Evolutionary conservation across 1,140 invertebrate species (phyloP), one percentile per base, ranked within the genome.

Genomic region (Rhagoletis pomonella): DNA sequence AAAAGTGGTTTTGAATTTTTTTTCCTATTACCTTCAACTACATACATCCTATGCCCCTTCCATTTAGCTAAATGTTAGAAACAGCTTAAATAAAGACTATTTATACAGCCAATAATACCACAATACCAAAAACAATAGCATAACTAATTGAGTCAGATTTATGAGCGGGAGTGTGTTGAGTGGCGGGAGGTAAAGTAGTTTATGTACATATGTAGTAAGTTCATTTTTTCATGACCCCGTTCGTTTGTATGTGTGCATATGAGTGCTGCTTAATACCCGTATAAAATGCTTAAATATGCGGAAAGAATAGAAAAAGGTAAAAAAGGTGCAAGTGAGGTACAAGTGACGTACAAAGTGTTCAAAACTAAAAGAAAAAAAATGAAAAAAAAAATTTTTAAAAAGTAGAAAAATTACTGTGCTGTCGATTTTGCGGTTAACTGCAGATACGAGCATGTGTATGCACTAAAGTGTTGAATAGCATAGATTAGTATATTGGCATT

Each of bases 61-160:
- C n/a, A n/a, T n/a, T n/a, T n/a, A n/a, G n/a, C n/a, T n/a, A n/a
- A n/a, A n/a, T n/a, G n/a, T n/a, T n/a, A n/a, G n/a, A n/a, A n/a
- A n/a, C n/a, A n/a, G n/a, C n/a, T n/a, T n/a, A n/a, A n/a, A n/a
- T n/a, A n/a, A n/a, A n/a, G n/a, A n/a, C n/a, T n/a, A n/a, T n/a
- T n/a, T n/a, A n/a, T n/a, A n/a, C n/a, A n/a, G n/a, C n/a, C n/a
- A n/a, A n/a, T n/a, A n/a, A 17, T 42, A 12, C 42, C 10, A 6
- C 42, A 39, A 73, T 73, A 44, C n/a, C 42, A 42, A 73, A 73
- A 6, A 73, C 67, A 47, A 47, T 73, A 39, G 67, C 17, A 14
- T 73, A 73, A 73, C 67, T 73, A 73, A 73, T 73, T 42, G 67
- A 6, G 67, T 14, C 42, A 42, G 44, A 44, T 39, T 12, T 42